Evolutionary conservation across 2,888 invertebrate genomes (phyloP), one percentile per base, ranked within the genome.

Genomic region (Nipponacmea schrenckii): DNA sequence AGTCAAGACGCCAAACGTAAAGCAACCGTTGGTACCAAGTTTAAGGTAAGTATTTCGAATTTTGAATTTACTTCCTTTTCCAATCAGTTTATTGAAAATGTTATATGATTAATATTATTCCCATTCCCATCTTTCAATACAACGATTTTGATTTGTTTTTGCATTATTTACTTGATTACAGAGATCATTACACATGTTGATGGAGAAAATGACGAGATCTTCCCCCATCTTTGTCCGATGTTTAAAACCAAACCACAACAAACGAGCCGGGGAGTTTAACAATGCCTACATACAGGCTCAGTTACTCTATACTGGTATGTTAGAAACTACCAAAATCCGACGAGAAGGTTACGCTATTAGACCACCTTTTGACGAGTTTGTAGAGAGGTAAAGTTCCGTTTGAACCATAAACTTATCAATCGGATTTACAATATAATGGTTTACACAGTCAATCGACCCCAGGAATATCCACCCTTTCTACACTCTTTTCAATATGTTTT

Each of bases 261-360:
- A 87, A 72, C 74, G 75, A 46, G 79, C 87, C 0, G 77, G 80
- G 7, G 69, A 72, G 12, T 87, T 87, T 75, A 83, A 87, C 75
- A 79, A 81, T 44, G 78, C 81, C 48, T 86, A 84, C 73, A 86
- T 88, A 15, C 74, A 78, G 31, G 79, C 83, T 62, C 88, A 88
- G 85, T 74, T 88, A 8, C 78, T 86, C 45, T 88, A 88, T 75
- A 87, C 87, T 62, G 88, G 88, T 8, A 86, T 88, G 86, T 75
- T 88, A 73, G 85, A 87, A 73, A 88, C 88, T 3, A 85, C 83
- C 1, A 85, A 87, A 72, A 88, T 87, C 46, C 78, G 88, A 44
- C 76, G 86, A 69, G 87, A 87, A 72, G 87, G 88, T 0, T 87
- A 84, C 77, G 86, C 87, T 63, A 80, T 87, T 8, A 73, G 88